Evolutionary conservation across 2,797 vertebrate species (phyloP).

Genomic region (Hybognathus amarus): DNA sequence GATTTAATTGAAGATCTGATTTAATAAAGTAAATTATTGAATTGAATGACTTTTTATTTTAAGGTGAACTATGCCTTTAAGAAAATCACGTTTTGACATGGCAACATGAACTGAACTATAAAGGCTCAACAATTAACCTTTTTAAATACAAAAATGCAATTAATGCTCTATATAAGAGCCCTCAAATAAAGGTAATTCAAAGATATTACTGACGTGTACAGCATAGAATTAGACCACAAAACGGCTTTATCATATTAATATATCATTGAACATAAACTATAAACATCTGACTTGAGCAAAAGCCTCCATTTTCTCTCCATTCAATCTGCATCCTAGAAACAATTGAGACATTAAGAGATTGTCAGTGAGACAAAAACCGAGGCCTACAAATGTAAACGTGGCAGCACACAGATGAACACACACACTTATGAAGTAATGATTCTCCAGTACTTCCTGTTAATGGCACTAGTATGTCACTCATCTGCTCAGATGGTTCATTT

Average conservation of each 20-base stretch:
- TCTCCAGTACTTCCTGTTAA: slow-evolving; percentile 36
- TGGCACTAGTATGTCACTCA: slow-evolving; percentile 46
- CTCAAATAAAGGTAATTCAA: background rate
- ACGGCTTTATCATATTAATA: background rate
- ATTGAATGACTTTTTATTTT: too few species aligned
- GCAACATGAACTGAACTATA: background rate
- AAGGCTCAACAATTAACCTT: background rate
- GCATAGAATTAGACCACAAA: background rate
- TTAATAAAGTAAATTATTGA: too few species aligned
- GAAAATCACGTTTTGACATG: background rate
- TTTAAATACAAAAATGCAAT: background rate
- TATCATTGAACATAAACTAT: background rate
- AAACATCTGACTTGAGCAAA: background rate
- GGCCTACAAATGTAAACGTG: slow-evolving; percentile 33
- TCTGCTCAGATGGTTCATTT: slow-evolving; percentile 64
- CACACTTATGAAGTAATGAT: slow-evolving; percentile 45
- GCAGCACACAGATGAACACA: slow-evolving; percentile 1
- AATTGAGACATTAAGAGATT: slow-evolving; percentile 7
- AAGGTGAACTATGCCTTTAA: background rate
- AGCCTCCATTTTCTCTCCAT: background rate
- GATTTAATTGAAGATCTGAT: too few species aligned
- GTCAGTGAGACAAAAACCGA: background rate
- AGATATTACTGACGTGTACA: background rate
- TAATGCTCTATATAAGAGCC: background rate
- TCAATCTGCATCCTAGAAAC: background rate